Evolutionary conservation across 23 tunicate species (phyloP).

Genomic region (Halocynthia roretzi): DNA sequence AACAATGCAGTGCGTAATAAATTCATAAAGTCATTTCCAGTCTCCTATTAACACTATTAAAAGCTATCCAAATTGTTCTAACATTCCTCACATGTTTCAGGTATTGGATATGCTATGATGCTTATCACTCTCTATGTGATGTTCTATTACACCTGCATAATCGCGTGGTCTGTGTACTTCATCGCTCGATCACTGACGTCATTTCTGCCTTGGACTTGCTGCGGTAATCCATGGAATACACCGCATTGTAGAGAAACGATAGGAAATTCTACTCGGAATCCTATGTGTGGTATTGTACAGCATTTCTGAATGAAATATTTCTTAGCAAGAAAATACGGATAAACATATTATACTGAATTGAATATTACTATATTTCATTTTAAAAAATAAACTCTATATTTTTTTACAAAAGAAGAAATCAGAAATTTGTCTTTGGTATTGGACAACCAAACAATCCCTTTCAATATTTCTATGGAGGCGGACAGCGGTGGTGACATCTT

Average conservation of each 20-base stretch:
- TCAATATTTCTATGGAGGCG: background rate
- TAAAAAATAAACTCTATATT: background rate
- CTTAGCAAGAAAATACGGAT: no score
- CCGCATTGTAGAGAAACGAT: conserved; percentile 35
- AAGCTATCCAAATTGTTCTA: no score
- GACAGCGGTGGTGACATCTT: background rate
- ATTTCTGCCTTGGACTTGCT: conserved; percentile 61
- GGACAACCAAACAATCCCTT: background rate
- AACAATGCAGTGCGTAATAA: no score
- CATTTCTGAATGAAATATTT: no score
- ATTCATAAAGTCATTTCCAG: no score
- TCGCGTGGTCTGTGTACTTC: conserved; percentile 9
- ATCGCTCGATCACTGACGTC: conserved; percentile 31
- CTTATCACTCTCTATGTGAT: conserved; percentile 1
- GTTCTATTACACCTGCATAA: conserved; percentile 11
- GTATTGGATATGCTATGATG: conserved; percentile 11
- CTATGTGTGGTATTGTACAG: background rate
- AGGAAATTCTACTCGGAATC: background rate
- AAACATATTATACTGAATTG: no score
- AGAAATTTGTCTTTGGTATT: background rate
- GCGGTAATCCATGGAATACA: conserved; percentile 64
- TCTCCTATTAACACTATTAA: no score
- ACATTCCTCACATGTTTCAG: background rate
- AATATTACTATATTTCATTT: no score
- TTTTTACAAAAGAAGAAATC: background rate